Conservation (phyloP, 2,797 vertebrate species). For the Aeoliscus strigatus region DNA sequence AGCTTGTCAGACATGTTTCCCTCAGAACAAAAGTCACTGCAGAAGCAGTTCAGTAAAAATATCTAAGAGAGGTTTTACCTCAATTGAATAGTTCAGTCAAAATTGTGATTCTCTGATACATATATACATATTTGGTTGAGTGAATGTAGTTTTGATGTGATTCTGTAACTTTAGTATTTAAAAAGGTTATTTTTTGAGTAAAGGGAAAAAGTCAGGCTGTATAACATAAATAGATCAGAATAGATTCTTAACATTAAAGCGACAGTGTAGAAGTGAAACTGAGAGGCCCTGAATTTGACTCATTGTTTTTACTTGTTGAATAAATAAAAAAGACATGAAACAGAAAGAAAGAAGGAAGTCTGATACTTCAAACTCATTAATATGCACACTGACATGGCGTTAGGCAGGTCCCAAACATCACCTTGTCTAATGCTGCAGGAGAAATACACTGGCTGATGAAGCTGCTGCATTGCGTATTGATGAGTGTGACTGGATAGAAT, state of each 20-base stretch:
- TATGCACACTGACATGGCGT: constrained; percentile 45
- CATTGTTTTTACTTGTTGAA: constrained; percentile 25
- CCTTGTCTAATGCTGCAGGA: constrained; percentile 30
- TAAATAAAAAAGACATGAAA: constrained; percentile 56
- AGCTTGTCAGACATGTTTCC: background rate
- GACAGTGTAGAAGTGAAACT: constrained; percentile 10
- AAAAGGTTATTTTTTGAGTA: too few relatives aligned
- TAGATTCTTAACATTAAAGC: too few relatives aligned
- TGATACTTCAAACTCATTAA: constrained; percentile 56
- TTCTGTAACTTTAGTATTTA: too few relatives aligned
- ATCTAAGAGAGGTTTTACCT: too few relatives aligned
- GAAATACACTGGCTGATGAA: constrained; percentile 41
- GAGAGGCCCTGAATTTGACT: constrained; percentile 27
- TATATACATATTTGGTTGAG: too few relatives aligned
- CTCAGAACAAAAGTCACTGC: too few relatives aligned
- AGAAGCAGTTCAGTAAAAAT: too few relatives aligned
- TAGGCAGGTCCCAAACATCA: constrained; percentile 47
- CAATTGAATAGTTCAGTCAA: too few relatives aligned
- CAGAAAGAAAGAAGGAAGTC: constrained; percentile 47
- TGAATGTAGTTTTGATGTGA: too few relatives aligned
- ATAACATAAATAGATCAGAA: too few relatives aligned
- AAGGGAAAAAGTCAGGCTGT: too few relatives aligned
- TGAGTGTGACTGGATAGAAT: constrained; percentile 52
- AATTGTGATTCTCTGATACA: too few relatives aligned
- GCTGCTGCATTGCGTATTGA: constrained; percentile 53